Conservation (phyloP, 1,140 invertebrate species). For the Brachionus calyciflorus region DNA sequence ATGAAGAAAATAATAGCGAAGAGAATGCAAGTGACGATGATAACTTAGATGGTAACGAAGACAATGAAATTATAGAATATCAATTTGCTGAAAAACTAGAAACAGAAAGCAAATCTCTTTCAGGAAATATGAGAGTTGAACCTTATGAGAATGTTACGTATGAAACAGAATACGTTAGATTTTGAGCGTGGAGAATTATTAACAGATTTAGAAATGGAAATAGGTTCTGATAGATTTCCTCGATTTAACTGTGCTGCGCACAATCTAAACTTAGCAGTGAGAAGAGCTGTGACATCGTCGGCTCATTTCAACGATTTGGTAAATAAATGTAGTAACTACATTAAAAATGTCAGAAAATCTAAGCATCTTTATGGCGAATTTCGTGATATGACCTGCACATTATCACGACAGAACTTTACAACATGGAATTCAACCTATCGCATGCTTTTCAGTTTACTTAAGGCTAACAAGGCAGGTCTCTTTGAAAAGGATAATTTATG, state of each 20-base stretch:
- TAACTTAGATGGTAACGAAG: too few species aligned
- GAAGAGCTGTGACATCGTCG: constrained; percentile 6
- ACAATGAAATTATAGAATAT: too few species aligned
- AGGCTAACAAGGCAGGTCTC: background rate
- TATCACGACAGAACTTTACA: background rate
- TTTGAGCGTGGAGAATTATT: background rate
- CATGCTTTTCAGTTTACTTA: background rate
- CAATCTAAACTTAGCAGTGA: background rate
- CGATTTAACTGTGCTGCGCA: constrained; percentile 3
- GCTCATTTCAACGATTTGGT: background rate
- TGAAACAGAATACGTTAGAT: background rate
- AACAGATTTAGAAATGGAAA: background rate
- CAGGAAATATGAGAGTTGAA: background rate
- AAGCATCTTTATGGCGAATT: background rate
- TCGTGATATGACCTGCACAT: constrained; percentile 1
- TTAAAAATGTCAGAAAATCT: constrained; percentile 2
- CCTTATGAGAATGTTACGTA: background rate
- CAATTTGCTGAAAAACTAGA: background rate
- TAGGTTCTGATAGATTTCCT: background rate
- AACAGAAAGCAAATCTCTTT: background rate
- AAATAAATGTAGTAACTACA: background rate
- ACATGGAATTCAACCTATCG: constrained; percentile 6
- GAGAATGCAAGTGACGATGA: too few species aligned
- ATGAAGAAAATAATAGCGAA: too few species aligned
- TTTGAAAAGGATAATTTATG: background rate